Conservation (phyloP, 2,113 vertebrate species). For the Anseranas semipalmata region DNA sequence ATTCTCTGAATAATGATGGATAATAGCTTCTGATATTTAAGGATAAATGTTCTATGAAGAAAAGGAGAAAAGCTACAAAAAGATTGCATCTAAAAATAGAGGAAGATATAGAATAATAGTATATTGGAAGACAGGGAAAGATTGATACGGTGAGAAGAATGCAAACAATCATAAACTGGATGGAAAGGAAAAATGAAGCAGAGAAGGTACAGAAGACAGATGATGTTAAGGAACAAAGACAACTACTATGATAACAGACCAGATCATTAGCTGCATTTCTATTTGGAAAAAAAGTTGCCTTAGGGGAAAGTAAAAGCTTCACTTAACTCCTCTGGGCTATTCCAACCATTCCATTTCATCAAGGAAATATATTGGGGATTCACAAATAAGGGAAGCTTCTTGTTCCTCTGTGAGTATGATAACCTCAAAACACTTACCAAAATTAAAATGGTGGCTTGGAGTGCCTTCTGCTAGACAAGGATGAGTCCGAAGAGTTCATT, state of each 20-base stretch:
- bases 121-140: neutral
- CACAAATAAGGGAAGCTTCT: fast-evolving
- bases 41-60: neutral
- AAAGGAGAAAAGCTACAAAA: neutral
- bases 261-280: neutral
- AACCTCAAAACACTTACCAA: neutral
- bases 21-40: neutral
- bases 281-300: neutral
- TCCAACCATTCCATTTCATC: neutral
- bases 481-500: neutral
- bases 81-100: neutral
- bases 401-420: neutral
- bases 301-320: neutral
- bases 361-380: neutral
- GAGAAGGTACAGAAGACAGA: neutral
- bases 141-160: neutral
- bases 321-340: neutral
- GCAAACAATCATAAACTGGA: neutral
- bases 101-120: neutral
- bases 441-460: neutral
- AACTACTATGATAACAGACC: neutral
- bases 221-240: neutral
- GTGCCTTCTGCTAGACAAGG: neutral
- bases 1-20: neutral
- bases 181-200: neutral